Percentiles rank a stretch among this genome's conserved stretches.
These are phyloP conservation scores for Macroglossus sobrinus DNA, from an alignment of 2,113 vertebrate species.

Conservation along the genomic window DNA sequence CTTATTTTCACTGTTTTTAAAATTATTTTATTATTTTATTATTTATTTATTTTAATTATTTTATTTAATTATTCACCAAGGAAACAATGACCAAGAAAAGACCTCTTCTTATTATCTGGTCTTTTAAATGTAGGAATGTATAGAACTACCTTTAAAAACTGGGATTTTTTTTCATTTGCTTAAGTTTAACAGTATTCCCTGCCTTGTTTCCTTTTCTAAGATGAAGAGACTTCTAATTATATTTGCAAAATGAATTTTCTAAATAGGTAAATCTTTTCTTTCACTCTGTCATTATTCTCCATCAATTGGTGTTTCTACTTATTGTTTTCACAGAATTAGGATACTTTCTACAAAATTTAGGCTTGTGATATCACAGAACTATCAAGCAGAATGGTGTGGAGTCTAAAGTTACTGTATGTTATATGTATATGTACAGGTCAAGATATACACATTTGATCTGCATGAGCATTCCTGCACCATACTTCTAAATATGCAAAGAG, in stretches of 20 bases:
- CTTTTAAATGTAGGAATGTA: neutral
- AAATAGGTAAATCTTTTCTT: neutral
- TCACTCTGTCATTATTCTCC: neutral
- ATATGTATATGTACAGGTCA: neutral
- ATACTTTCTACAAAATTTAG: neutral
- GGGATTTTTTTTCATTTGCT: neutral
- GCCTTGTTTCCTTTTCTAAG: neutral
- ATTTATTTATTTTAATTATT: neutral
- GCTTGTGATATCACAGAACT: neutral
- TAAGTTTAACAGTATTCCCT: neutral
- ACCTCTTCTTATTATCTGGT: neutral
- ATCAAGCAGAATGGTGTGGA: neutral
- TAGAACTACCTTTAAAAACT: neutral
- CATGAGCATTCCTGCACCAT: neutral
- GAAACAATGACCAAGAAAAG: neutral
- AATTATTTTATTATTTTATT: neutral
- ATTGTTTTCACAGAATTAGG: neutral
- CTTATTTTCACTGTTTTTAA: neutral
- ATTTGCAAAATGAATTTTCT: neutral
- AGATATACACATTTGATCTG: neutral
- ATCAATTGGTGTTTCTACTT: neutral
- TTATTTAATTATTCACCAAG: neutral
- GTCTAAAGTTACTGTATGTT: neutral
- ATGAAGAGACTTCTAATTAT: neutral
- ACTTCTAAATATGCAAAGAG: neutral